Base-by-base conservation (phyloP, 1,140 invertebrate species). In the Elysia chlorotica region DNA sequence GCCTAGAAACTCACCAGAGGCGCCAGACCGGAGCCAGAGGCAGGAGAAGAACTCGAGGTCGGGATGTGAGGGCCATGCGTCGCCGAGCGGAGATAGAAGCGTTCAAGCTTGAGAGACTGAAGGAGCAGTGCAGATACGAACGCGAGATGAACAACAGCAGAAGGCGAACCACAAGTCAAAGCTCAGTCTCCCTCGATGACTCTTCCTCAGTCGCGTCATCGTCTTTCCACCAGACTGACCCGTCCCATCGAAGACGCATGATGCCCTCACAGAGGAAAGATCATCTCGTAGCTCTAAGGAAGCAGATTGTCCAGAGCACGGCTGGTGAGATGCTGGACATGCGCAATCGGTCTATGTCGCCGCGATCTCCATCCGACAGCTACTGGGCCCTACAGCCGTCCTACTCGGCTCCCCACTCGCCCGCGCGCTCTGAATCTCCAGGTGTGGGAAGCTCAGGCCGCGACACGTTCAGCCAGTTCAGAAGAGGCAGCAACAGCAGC, bases 41-140 rank as follows among this genome's bases (percentile, higher is more conserved):
- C 19, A 74, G 81, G 38, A 71, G 76, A 14, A 75, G 59, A 53
- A 74, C 76, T 14, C 75, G 75, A 35, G 79, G 76, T 35, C 56
- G 72, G n/a, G 78, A 80, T 59, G 48, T 79, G 0, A 56, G 68
- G 28, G 76, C 66, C 28, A 66, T 79, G 65, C 74, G 57, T n/a
- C 62, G 82, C 28, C 66, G 76, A 21, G 77, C 81, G 36, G 77
- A 83, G 74, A 78, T 84, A 53, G 83, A 84, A 68, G 75, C 78
- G 14, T 84, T 84, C 69, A 83, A 82, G 66, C 65, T 78, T 10
- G 83, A 84, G 67, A 74, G 83, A 37, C 36, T 65, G n/a, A 59
- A 79, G 54, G 82, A 84, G 65, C 75, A 81, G 25, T 59, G 69
- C 30, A 65, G 61, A 23, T 72, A 76, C 66, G 68, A 78, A 59